Evolutionary conservation across 2,113 vertebrate genomes (phyloP).

Genomic region (Cryptoleucopteryx plumbea): DNA sequence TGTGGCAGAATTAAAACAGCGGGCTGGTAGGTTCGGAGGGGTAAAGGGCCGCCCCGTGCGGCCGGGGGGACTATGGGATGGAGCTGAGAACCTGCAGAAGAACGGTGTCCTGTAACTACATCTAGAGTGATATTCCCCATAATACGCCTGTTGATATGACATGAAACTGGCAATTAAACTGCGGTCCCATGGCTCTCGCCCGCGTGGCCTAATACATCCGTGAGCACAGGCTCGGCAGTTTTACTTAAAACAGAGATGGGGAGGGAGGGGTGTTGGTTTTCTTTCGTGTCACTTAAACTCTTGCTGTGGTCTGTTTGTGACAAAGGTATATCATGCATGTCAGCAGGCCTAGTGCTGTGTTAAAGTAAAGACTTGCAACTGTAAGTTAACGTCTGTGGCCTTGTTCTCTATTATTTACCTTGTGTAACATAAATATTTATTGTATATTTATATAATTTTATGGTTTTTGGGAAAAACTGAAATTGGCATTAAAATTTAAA

Average conservation of each 20-base stretch:
- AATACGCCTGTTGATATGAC: accelerated
- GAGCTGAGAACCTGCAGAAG: neutral
- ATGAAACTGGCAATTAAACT: neutral
- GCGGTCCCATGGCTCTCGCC: slow-evolving; percentile 6
- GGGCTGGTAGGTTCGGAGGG: neutral
- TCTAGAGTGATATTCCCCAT: neutral
- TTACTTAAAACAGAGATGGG: neutral
- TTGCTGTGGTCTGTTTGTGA: slow-evolving; percentile 81
- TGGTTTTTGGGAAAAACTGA: slow-evolving; percentile 71
- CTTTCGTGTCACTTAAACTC: slow-evolving; percentile 44
- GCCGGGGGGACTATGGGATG: neutral
- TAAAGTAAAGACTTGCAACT: slow-evolving; percentile 79
- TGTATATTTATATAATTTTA: slow-evolving; percentile 88
- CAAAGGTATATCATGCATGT: slow-evolving; percentile 79
- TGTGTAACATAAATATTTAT: slow-evolving; percentile 87
- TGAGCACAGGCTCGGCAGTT: slow-evolving; percentile 58
- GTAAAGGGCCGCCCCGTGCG: accelerated
- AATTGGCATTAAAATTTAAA: slow-evolving; percentile 85
- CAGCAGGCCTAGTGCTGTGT: slow-evolving; percentile 80
- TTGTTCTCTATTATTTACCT: slow-evolving; percentile 84
- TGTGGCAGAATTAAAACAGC: neutral
- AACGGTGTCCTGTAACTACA: neutral
- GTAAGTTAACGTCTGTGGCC: slow-evolving; percentile 83
- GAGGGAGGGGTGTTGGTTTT: neutral
- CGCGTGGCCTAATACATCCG: neutral